Evolutionary conservation across 2,113 vertebrate genomes (phyloP), one percentile per base, ranked within the genome.

Genomic region (Glaucomys volans): DNA sequence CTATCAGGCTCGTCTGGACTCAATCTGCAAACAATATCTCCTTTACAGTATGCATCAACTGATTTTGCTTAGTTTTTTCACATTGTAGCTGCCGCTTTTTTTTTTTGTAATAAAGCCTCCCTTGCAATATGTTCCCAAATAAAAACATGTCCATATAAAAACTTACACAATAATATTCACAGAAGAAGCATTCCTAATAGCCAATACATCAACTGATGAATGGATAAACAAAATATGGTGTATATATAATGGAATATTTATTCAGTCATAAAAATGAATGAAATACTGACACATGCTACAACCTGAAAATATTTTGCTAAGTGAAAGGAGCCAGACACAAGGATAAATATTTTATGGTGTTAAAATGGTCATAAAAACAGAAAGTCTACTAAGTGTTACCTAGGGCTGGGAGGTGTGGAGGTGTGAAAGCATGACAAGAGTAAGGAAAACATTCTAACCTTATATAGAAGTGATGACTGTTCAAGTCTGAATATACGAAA

Each of bases 251-350:
- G 35, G 6, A 93, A 37, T 92, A 57, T 59, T 59, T 79, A 96
- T 72, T 66, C 75, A 52, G 76, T 42, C 30, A 94, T 80, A 91
- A 90, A 94, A 95, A 80, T 94, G 8, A 95, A 80, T 76, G 17
- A 76, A 89, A 71, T 59, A 64, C 42, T 74, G 16, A 64, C 26
- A 85, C 37, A 87, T 17, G 24, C 11, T 77, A 62, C 12, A 54
- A 85, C 22, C 66, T 93, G 52, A 95, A 90, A 90, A 88, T 71
- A 83, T 10, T 81, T 50, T 37, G 32, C 42, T 82, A 84, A 74
- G 1, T 40, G 12, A 95, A 92, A 87, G 30, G 88, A 91, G 52
- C 6, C 35, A 93, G 17, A 69, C 20, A 69, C 32, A 82, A 83
- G 22, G 26, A 86, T 52, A 96, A 64, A 86, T 71, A 95, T 9